phyloP scores from a whole-genome alignment of 2,797 vertebrate species.

The Diplodus puntazzo region DNA sequence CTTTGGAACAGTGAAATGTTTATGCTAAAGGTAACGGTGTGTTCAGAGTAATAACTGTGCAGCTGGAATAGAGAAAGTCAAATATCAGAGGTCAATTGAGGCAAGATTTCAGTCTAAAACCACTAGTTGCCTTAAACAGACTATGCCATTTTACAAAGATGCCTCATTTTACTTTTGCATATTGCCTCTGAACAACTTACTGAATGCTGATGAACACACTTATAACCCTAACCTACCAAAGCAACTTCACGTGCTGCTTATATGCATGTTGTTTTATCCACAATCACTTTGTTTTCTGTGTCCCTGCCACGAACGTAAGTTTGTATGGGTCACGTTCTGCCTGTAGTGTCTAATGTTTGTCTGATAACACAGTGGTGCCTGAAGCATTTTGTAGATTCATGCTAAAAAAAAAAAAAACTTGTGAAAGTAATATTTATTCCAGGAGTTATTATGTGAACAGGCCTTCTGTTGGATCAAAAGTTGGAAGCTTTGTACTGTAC shows the following conservation, averaged over 20 bases:
- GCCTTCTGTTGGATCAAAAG: constrained; percentile 21
- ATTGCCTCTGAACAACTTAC: constrained; percentile 17
- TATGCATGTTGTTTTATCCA: constrained; percentile 36
- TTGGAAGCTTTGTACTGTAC: constrained; percentile 26
- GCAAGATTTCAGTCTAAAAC: constrained; percentile 43
- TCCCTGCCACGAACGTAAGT: constrained; percentile 15
- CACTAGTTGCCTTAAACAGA: constrained; percentile 70
- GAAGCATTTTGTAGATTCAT: constrained; percentile 20
- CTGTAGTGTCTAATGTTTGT: constrained; percentile 2
- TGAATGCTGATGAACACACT: constrained; percentile 19
- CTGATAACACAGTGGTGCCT: constrained; percentile 44
- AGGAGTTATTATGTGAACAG: neutral
- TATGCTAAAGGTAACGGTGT: constrained; percentile 1
- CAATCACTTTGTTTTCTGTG: neutral
- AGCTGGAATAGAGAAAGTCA: constrained; percentile 21
- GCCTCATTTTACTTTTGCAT: constrained; percentile 26
- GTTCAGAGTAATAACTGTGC: constrained; percentile 38
- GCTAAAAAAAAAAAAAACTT: neutral
- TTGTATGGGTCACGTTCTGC: neutral
- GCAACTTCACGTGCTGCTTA: constrained; percentile 40
- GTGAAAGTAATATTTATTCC: constrained; percentile 29
- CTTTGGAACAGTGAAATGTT: constrained; percentile 17
- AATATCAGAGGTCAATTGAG: constrained; percentile 34
- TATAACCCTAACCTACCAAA: constrained; percentile 58
- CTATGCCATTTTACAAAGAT: constrained; percentile 43